phyloP scores from a whole-genome alignment of 2,113 vertebrate species.

The Phyllostomus discolor region DNA sequence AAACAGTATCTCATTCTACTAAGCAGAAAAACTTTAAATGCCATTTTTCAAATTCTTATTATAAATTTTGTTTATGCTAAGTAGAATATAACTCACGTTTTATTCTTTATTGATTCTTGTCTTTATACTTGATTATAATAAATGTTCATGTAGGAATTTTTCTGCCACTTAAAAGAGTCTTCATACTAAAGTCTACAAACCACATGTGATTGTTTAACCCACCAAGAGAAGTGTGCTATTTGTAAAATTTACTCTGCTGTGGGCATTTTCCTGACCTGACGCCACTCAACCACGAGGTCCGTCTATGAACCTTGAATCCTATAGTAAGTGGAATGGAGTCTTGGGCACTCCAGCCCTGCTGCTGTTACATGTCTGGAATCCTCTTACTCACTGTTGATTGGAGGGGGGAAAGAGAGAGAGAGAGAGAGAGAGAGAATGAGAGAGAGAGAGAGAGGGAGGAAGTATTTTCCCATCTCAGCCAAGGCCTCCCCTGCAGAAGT shows the following conservation, averaged over 20 bases:
- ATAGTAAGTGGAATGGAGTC: not conserved
- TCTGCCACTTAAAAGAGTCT: not conserved
- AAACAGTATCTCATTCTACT: slow-evolving; percentile 5
- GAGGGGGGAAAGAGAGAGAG: not conserved
- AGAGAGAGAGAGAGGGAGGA: not conserved
- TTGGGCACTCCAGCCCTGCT: not conserved
- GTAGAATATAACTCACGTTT: not conserved
- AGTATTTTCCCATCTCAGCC: not conserved
- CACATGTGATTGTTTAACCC: not conserved
- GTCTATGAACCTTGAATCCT: not conserved
- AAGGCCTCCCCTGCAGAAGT: not conserved
- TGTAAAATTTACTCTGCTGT: not conserved
- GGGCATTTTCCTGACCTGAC: not conserved
- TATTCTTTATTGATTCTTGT: slow-evolving; percentile 24
- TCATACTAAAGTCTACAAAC: not conserved
- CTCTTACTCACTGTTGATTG: not conserved
- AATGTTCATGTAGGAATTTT: slow-evolving; percentile 18
- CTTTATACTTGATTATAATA: slow-evolving; percentile 9
- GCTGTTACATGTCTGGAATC: not conserved
- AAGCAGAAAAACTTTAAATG: not conserved
- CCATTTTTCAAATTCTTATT: not conserved
- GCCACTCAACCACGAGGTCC: not conserved
- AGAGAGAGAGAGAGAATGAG: no score
- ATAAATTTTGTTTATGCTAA: not conserved
- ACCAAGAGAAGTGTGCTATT: not conserved